Evolutionary conservation across 2,113 vertebrate genomes (phyloP).

Genomic region (Ploceus nigricollis): DNA sequence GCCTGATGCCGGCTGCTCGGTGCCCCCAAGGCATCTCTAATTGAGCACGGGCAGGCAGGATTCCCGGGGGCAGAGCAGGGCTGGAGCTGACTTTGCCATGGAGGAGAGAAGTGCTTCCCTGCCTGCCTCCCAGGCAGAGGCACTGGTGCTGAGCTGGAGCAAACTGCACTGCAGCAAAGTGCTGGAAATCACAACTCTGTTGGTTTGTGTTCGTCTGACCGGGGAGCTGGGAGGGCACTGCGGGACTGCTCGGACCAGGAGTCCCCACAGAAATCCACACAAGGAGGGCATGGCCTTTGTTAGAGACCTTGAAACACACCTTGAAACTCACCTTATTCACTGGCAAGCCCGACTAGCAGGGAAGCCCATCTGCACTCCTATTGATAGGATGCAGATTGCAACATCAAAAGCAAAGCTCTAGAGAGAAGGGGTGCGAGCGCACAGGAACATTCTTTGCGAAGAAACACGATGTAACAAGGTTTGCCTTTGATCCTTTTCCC

Average conservation of each 20-base stretch:
- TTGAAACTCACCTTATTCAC: not conserved
- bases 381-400: not conserved
- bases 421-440: not conserved
- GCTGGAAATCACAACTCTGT: not conserved
- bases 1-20: not conserved
- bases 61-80: not conserved
- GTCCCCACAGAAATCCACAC: not conserved
- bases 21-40: not conserved
- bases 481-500: not conserved
- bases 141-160: not conserved
- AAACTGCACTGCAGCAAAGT: not conserved
- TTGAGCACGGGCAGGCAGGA: not conserved
- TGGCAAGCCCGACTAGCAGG: not conserved
- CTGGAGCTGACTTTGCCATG: not conserved
- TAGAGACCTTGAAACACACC: not conserved
- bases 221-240: not conserved
- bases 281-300: not conserved
- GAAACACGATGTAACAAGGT: not conserved
- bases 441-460: not conserved
- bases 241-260: not conserved
- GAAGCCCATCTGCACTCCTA: not conserved
- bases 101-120: not conserved
- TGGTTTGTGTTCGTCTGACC: not conserved
- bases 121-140: not conserved
- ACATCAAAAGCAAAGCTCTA: not conserved